A percentile compares a stretch with the other conserved stretches of the same genome.
These are phyloP conservation scores for Porites rus DNA, from an alignment of 92 coral and sea anemone genomes.

Conservation along the genomic window DNA sequence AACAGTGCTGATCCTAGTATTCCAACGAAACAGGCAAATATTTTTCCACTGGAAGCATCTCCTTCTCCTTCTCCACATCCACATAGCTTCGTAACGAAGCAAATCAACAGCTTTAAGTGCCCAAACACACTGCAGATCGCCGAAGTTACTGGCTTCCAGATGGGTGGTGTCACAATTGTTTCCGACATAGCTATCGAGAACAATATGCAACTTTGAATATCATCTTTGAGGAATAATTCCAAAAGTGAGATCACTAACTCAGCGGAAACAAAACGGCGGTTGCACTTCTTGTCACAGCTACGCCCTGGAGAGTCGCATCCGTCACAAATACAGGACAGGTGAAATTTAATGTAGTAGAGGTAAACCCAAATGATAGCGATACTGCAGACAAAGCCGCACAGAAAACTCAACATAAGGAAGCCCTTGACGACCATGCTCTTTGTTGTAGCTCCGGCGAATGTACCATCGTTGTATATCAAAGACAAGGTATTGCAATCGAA, in stretches of 20 bases:
- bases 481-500: background rate
- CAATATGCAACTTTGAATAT: too few species aligned
- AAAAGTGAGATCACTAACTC: constrained; percentile 16
- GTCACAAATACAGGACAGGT: constrained; percentile 7
- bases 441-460: background rate
- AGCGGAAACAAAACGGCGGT: background rate
- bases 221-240: constrained; percentile 19
- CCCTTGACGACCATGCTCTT: background rate
- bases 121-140: too few species aligned
- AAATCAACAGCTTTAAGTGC: too few species aligned
- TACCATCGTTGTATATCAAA: background rate
- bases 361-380: background rate
- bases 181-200: too few species aligned
- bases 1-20: too few species aligned
- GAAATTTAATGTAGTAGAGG: constrained; percentile 19
- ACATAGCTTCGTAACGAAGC: too few species aligned
- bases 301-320: background rate
- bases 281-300: constrained; percentile 8
- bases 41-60: too few species aligned
- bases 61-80: too few species aligned
- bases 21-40: too few species aligned
- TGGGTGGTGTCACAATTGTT: too few species aligned
- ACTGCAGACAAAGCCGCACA: background rate
- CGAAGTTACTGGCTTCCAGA: too few species aligned
- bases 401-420: background rate